Evolutionary conservation across 2,113 vertebrate genomes (phyloP).

Genomic region (Lamprologus speciosus): DNA sequence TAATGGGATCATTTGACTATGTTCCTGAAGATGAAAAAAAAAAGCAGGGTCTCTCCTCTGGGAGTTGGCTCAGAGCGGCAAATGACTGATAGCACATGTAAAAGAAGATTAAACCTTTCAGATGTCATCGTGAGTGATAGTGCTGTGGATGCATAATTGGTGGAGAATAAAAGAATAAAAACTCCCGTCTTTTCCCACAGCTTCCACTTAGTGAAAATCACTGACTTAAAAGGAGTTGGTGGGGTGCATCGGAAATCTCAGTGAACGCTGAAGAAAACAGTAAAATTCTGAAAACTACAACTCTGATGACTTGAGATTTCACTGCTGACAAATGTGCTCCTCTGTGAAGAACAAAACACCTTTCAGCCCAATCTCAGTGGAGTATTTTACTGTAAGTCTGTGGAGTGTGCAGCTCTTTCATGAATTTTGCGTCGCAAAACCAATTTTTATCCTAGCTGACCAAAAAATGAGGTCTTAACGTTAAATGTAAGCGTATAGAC

Average conservation of each 20-base stretch:
- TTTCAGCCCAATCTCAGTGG: background rate
- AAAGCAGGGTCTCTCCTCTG: background rate
- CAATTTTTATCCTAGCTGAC: background rate
- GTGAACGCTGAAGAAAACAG: background rate
- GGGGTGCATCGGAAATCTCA: background rate
- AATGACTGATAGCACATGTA: slow-evolving; percentile 19
- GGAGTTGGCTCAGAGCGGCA: background rate
- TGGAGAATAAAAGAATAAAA: slow-evolving; percentile 4
- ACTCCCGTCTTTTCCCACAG: background rate
- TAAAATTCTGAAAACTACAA: background rate
- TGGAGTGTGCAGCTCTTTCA: background rate
- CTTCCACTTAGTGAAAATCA: slow-evolving; percentile 24
- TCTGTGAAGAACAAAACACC: background rate
- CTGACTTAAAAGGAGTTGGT: background rate
- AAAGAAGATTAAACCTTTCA: slow-evolving; percentile 12
- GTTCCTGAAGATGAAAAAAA: background rate
- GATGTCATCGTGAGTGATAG: slow-evolving; percentile 16
- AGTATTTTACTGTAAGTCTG: background rate
- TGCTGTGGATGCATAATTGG: slow-evolving; percentile 7
- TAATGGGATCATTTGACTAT: slow-evolving; percentile 36
- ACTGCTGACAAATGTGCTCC: background rate
- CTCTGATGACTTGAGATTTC: background rate
- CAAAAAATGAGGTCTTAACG: background rate
- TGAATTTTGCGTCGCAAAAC: background rate
- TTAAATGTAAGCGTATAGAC: background rate